Conservation (phyloP, 1,140 invertebrate genomes). For the Aphaenogaster ashmeadi region DNA sequence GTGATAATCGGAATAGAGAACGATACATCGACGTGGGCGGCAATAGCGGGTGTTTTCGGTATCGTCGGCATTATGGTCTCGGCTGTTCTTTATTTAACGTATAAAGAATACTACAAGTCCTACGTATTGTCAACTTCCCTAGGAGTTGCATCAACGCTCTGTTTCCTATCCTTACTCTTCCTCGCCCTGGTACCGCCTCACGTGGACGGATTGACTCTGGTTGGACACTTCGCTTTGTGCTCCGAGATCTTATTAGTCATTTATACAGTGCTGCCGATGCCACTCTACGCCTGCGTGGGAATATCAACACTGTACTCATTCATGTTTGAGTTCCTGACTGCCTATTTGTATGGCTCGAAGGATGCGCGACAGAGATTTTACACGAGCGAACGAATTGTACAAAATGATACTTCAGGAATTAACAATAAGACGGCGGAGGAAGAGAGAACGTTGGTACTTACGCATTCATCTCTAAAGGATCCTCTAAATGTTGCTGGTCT, state of each 20-base stretch:
- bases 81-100: constrained; percentile 89
- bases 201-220: constrained; percentile 89
- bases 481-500: constrained; percentile 61
- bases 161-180: constrained; percentile 90
- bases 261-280: constrained; percentile 97
- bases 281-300: constrained; percentile 93
- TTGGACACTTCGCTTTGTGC: constrained; percentile 94
- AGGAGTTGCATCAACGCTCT: constrained; percentile 90
- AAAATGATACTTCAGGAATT: constrained; percentile 35
- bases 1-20: constrained; percentile 84
- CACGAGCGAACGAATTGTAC: constrained; percentile 27
- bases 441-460: constrained; percentile 43
- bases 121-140: constrained; percentile 90
- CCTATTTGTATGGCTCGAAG: constrained; percentile 77
- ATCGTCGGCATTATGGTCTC: constrained; percentile 88
- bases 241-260: constrained; percentile 96
- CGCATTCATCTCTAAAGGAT: constrained; percentile 33
- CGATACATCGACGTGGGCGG: constrained; percentile 87
- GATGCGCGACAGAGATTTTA: constrained; percentile 60
- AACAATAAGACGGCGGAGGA: constrained; percentile 31
- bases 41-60: constrained; percentile 89
- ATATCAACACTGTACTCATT: constrained; percentile 94
- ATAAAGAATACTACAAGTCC: constrained; percentile 90
- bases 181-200: constrained; percentile 88
- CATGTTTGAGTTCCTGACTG: constrained; percentile 91